Evolutionary conservation across 2,113 vertebrate genomes (phyloP), one percentile per base, ranked within the genome.

Genomic region (Sorex araneus): DNA sequence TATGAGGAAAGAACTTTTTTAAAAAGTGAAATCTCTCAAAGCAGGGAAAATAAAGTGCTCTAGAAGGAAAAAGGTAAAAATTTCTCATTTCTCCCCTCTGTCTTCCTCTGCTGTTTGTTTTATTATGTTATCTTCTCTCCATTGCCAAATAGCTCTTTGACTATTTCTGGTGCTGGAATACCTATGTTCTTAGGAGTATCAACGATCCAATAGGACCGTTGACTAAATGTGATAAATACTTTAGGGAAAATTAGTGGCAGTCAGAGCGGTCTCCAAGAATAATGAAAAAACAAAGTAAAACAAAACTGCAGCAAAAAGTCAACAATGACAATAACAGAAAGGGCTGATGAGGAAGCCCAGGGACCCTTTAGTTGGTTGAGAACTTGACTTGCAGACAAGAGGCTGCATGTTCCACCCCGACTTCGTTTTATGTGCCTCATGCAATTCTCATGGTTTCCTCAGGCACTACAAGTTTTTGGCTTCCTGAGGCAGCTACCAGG

Each of bases 1-100:
- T 21, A 73, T 12, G 34, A 45, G 73, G 60, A 73, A 84, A 87
- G 87, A 47, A 11, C 2, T 66, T 43, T 15, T 77, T 75, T 50
- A 7, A 77, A 67, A 28, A 69, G 12, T 23, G 43, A 77, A 63
- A 32, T 27, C 12, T 15, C 77, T 74, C 6, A 81, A 91, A 81
- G 16, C 69, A 78, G 82, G 36, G 70, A 54, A 84, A 76, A 78
- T 12, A 10, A 90, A 87, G 70, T 3, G 27, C 18, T 84, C 71
- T 23, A 25, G 50, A 83, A 21, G 28, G n/a, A 89, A 86, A 79
- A 25, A 79, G 5, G 70, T 13, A 27, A 34, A 69, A 40, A 6
- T 30, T 27, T 50, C 36, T 67, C 27, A 47, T 43, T 70, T 57
- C 28, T 7, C 43, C n/a, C 15, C 21, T 34, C 5, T 1, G 7